phyloP scores from a whole-genome alignment of 2,888 invertebrate species.

The Drosophila macrothrix region DNA sequence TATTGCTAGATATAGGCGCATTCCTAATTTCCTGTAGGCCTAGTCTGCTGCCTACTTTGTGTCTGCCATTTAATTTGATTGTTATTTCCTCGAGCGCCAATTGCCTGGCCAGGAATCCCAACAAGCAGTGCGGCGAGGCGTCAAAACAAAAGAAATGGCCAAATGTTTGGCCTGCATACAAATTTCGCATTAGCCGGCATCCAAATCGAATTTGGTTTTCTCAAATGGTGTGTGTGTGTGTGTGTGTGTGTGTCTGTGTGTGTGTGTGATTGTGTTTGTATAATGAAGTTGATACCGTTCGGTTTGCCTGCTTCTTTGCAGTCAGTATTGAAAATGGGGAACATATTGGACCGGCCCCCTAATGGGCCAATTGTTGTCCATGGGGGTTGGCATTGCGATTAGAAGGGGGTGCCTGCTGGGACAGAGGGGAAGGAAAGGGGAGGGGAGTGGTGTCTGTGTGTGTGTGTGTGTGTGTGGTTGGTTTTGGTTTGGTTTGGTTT shows the following conservation, averaged over 20 bases:
- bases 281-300: slow-evolving; percentile 52
- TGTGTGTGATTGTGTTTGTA: not conserved
- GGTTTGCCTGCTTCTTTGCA: not conserved
- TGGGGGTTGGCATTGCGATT: not conserved
- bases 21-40: slow-evolving; percentile 71
- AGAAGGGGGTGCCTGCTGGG: not conserved
- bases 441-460: not conserved
- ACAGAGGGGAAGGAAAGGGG: not conserved
- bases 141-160: slow-evolving; percentile 74
- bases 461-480: not conserved
- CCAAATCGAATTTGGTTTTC: slow-evolving; percentile 54
- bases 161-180: slow-evolving; percentile 73
- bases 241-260: not conserved
- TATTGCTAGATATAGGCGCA: slow-evolving; percentile 35
- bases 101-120: slow-evolving; percentile 49
- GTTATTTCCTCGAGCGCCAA: slow-evolving; percentile 69
- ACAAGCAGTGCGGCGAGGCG: slow-evolving; percentile 11
- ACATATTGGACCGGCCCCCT: slow-evolving; percentile 56
- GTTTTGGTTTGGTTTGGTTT: not conserved
- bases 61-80: slow-evolving; percentile 76
- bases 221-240: not conserved
- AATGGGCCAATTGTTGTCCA: slow-evolving; percentile 19
- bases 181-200: slow-evolving; percentile 71
- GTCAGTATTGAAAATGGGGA: slow-evolving; percentile 56
- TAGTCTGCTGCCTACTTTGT: slow-evolving; percentile 8